A percentile compares a stretch with the other conserved stretches of the same genome.
These are phyloP conservation scores for Moxostoma hubbsi DNA, from an alignment of 2,797 vertebrate genomes.

Conservation along the genomic window DNA sequence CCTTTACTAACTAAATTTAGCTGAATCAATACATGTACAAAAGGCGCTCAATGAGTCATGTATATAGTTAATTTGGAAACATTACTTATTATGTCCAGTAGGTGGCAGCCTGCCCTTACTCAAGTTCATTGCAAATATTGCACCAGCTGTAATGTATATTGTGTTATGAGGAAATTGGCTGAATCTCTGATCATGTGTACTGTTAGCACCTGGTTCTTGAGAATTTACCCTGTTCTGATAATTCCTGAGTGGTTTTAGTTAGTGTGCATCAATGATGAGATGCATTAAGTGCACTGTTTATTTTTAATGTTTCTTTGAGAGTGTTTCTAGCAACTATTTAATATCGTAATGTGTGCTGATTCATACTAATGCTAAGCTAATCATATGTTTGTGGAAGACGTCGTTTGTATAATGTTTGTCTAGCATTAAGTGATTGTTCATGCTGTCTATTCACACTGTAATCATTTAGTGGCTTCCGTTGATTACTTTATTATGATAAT, in stretches of 20 bases:
- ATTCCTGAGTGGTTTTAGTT: background rate
- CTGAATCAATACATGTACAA: too few relatives aligned
- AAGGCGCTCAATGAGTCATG: too few relatives aligned
- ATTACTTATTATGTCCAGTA: too few relatives aligned
- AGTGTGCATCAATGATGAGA: background rate
- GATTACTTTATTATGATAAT: background rate
- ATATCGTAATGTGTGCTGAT: background rate
- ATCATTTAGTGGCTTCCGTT: background rate
- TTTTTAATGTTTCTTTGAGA: background rate
- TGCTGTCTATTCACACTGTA: background rate
- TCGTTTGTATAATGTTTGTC: background rate
- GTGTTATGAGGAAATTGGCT: too few relatives aligned
- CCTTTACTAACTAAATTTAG: too few relatives aligned
- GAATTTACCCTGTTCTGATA: background rate
- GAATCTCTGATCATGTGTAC: too few relatives aligned
- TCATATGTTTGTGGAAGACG: background rate
- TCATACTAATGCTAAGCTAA: background rate
- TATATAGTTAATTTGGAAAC: too few relatives aligned
- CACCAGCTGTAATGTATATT: too few relatives aligned
- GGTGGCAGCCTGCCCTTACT: too few relatives aligned
- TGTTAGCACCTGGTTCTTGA: background rate
- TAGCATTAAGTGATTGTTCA: background rate
- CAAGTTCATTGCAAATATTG: too few relatives aligned
- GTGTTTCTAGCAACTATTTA: background rate
- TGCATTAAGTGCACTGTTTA: background rate